A percentile compares a stretch with the other conserved stretches of the same genome.
Evolutionary conservation across 1,140 invertebrate species (phyloP).

Genomic region (Plodia interpunctella): DNA sequence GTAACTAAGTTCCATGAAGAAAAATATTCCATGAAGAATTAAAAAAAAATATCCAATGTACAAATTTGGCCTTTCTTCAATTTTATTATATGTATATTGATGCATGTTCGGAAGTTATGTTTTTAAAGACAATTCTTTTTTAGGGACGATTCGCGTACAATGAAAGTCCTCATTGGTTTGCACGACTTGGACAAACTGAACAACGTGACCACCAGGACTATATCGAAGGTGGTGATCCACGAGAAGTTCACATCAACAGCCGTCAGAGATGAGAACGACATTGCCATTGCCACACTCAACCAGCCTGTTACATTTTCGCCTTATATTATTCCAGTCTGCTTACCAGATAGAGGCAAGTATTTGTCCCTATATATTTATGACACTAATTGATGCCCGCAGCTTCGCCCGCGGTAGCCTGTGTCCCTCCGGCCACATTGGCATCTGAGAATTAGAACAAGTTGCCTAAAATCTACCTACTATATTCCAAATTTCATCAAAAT

Average conservation of each 20-base stretch:
- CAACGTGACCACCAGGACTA: conserved; percentile 50
- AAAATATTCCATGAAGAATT: too few species aligned
- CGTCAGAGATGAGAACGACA: conserved; percentile 78
- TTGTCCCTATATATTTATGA: not conserved
- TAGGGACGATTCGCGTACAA: conserved; percentile 57
- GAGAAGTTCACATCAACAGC: conserved; percentile 67
- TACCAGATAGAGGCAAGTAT: conserved; percentile 71
- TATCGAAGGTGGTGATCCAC: conserved; percentile 60
- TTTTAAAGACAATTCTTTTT: conserved; percentile 14
- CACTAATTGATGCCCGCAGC: too few species aligned
- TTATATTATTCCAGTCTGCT: conserved; percentile 76
- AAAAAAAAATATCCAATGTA: too few species aligned
- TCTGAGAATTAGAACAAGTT: too few species aligned
- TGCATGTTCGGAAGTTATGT: not conserved
- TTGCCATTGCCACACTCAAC: conserved; percentile 77
- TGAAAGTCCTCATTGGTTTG: conserved; percentile 72
- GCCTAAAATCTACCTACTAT: too few species aligned
- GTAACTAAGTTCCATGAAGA: too few species aligned
- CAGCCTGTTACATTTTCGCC: conserved; percentile 59
- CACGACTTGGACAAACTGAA: conserved; percentile 57
- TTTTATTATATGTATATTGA: too few species aligned
- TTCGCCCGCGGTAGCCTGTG: too few species aligned
- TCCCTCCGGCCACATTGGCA: too few species aligned
- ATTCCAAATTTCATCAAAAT: too few species aligned
- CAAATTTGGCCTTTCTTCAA: too few species aligned